phyloP scores from a whole-genome alignment of 2,797 vertebrate genomes.

The Argya squamiceps region DNA sequence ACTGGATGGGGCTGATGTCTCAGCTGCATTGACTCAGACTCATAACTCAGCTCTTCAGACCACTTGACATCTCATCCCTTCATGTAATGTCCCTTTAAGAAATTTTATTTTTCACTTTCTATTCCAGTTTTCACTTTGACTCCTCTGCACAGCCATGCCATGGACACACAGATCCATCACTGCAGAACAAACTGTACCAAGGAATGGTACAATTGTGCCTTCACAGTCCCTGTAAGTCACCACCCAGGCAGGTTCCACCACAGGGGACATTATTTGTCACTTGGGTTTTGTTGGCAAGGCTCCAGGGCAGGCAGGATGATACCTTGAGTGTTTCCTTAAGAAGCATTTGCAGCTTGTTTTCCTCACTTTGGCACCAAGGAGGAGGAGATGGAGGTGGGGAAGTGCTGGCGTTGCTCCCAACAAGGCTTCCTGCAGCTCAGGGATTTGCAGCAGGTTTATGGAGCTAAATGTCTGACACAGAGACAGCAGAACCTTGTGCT shows the following conservation, averaged over 20 bases:
- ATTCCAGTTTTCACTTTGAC: not conserved
- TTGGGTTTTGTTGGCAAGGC: not conserved
- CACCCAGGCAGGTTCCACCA: not conserved
- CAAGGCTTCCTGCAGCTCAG: not conserved
- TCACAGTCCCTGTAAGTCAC: not conserved
- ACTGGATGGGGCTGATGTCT: not conserved
- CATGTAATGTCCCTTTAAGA: not conserved
- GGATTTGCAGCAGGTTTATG: not conserved
- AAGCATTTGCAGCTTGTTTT: not conserved
- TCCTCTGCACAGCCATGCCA: not conserved
- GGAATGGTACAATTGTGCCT: not conserved
- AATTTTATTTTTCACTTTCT: not conserved
- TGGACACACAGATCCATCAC: rapidly evolving
- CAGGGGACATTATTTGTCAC: not conserved
- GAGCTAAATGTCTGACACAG: not conserved
- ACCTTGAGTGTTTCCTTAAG: not conserved
- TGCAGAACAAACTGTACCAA: not conserved
- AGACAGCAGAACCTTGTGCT: not conserved
- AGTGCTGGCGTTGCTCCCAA: rapidly evolving
- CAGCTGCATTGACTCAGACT: not conserved
- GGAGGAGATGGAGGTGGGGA: not conserved
- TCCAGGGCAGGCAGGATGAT: not conserved
- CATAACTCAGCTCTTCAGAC: not conserved
- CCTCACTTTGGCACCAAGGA: not conserved
- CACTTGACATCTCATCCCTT: rapidly evolving